Conservation (phyloP, 2,797 vertebrate species). For the Heterohyrax brucei region DNA sequence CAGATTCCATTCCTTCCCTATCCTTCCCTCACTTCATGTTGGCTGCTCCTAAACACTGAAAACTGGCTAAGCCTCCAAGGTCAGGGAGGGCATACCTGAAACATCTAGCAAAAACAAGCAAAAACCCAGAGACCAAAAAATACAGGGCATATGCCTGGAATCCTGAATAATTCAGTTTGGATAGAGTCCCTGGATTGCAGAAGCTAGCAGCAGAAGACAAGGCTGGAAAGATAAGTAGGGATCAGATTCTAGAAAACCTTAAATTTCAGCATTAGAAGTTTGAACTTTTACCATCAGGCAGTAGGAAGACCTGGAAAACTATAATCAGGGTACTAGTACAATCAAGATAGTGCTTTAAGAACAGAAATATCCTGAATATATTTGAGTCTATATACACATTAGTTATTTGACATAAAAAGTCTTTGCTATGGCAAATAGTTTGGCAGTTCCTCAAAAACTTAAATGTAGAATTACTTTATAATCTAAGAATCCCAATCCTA, state of each 20-base stretch:
- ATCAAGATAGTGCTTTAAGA: neutral
- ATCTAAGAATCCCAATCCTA: no score
- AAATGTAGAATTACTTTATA: no score
- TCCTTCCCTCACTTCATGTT: neutral
- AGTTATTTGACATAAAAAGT: neutral
- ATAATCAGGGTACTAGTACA: neutral
- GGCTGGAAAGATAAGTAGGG: neutral
- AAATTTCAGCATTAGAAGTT: neutral
- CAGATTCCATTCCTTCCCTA: no score
- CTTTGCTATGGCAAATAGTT: no score
- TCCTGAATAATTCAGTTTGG: neutral
- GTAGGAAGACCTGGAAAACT: neutral
- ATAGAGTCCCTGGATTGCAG: neutral
- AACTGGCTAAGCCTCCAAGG: neutral
- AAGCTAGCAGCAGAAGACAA: neutral
- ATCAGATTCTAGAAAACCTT: conserved; percentile 27
- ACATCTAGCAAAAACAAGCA: neutral
- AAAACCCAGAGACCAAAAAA: neutral
- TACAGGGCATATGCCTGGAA: neutral
- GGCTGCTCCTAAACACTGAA: neutral
- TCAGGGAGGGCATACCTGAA: neutral
- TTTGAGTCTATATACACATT: conserved; percentile 28
- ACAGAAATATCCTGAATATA: neutral
- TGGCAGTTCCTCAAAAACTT: no score
- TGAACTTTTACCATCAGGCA: neutral